phyloP scores from a whole-genome alignment of 2,888 invertebrate species.

The Noctua janthina region DNA sequence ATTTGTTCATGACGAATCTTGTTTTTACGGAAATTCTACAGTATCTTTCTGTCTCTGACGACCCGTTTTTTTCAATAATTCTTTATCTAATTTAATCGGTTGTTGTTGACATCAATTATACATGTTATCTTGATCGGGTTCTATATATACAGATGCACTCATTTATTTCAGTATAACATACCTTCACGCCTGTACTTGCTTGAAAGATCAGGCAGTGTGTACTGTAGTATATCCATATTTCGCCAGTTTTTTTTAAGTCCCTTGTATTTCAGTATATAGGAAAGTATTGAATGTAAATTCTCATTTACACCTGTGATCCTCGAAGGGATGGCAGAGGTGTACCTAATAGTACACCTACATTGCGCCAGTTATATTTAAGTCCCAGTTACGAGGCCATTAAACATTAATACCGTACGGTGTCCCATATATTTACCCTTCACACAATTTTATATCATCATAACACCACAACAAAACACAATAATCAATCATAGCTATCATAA shows the following conservation, averaged over 20 bases:
- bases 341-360: not conserved
- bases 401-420: not conserved
- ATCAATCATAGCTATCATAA: constrained; percentile 16
- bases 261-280: not conserved
- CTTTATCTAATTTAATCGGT: constrained; percentile 2
- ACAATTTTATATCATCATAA: not conserved
- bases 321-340: not conserved
- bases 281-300: not conserved
- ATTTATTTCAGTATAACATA: not conserved
- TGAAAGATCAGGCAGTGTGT: not conserved
- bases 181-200: too few species aligned
- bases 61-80: not conserved
- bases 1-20: constrained; percentile 8
- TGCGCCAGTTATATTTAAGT: not conserved
- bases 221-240: not conserved
- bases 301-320: not conserved
- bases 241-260: not conserved
- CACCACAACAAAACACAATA: constrained; percentile 13
- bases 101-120: constrained; percentile 4
- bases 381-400: not conserved
- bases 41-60: not conserved
- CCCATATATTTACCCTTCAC: not conserved
- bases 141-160: not conserved
- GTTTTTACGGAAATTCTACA: not conserved
- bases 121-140: not conserved